These are phyloP conservation scores for Pseudopodoces humilis DNA, from an alignment of 2,113 vertebrate species.

Conservation along the genomic window DNA sequence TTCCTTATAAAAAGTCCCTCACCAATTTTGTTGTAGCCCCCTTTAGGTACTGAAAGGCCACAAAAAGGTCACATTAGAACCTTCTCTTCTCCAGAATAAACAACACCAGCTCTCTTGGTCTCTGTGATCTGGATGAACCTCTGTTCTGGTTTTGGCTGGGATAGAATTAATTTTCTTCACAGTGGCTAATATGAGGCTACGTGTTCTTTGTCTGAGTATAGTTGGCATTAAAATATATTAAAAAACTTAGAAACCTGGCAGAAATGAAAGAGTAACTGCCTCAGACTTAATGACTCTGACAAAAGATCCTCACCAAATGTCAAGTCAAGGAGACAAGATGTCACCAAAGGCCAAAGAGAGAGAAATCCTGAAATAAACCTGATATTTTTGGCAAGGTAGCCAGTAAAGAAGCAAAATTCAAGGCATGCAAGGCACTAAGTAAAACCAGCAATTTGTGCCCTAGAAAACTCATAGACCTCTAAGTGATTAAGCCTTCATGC, in stretches of 20 bases:
- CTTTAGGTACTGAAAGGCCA: neutral
- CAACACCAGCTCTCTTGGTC: neutral
- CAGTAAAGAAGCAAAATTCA: neutral
- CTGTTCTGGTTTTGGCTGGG: neutral
- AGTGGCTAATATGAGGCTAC: neutral
- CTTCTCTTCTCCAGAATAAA: neutral
- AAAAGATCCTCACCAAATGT: neutral
- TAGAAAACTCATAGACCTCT: neutral
- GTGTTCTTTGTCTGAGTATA: neutral
- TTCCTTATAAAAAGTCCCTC: neutral
- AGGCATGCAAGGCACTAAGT: neutral
- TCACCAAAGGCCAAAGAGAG: neutral
- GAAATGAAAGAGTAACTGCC: neutral
- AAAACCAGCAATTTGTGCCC: neutral
- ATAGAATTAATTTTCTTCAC: neutral
- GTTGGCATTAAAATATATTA: neutral
- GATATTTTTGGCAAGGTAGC: neutral
- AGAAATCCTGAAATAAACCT: neutral
- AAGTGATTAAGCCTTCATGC: neutral
- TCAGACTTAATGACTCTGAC: neutral
- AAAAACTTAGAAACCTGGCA: neutral
- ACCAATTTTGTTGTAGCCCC: neutral
- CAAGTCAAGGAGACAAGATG: neutral
- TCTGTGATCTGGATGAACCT: neutral
- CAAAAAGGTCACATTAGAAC: neutral